phyloP scores from a whole-genome alignment of 2,888 invertebrate species.

The Dusona sp. region DNA sequence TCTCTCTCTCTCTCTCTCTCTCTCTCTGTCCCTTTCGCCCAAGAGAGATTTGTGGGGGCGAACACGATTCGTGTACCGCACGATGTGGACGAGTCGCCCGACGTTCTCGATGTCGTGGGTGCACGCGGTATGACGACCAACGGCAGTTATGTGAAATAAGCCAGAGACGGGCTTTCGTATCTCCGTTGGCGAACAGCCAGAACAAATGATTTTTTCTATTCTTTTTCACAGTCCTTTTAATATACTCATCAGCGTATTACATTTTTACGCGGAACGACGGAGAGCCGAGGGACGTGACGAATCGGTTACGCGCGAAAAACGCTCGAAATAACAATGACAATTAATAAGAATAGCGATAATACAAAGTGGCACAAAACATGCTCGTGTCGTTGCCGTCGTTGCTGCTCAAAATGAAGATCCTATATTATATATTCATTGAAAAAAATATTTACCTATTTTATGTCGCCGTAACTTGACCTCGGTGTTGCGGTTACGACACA shows the following conservation, averaged over 20 bases:
- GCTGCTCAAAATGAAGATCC: background rate
- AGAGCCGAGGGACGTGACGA: background rate
- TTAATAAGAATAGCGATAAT: background rate
- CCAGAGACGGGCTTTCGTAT: slow-evolving; percentile 2
- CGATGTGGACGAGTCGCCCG: background rate
- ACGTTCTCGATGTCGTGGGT: slow-evolving; percentile 1
- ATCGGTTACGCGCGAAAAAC: background rate
- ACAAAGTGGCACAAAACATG: background rate
- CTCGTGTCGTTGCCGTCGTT: background rate
- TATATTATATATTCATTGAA: background rate
- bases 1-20: background rate
- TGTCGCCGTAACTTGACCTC: slow-evolving; percentile 13
- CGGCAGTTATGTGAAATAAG: background rate
- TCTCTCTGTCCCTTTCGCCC: slow-evolving; percentile 12
- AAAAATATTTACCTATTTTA: slow-evolving; percentile 6
- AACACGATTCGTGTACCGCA: slow-evolving; percentile 7
- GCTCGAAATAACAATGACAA: background rate
- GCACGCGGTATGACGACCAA: slow-evolving; percentile 4
- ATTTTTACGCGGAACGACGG: background rate
- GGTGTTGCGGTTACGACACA: background rate
- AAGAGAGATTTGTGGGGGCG: background rate
- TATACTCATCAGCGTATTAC: background rate
- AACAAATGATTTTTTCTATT: background rate
- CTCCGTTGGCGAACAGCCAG: background rate
- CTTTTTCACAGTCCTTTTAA: background rate